Percentiles rank a stretch among this genome's conserved stretches.
Conservation (phyloP, 2,888 invertebrate genomes). For the Cephus spinipes region DNA sequence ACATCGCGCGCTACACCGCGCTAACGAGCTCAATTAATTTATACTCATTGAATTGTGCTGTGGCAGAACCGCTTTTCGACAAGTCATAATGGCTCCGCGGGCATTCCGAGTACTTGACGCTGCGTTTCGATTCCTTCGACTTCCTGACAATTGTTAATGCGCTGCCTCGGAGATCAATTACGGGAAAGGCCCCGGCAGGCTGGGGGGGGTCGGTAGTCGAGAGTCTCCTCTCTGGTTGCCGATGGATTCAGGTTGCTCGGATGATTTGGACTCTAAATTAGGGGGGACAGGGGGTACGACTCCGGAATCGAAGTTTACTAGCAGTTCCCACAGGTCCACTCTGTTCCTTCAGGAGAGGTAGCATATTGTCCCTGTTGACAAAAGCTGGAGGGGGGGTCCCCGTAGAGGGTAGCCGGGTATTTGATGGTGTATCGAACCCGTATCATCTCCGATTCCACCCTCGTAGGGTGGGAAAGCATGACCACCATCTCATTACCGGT, state of each 20-base stretch:
- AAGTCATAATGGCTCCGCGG: conserved; percentile 44
- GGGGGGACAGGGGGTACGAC: neutral
- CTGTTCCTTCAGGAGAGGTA: conserved; percentile 42
- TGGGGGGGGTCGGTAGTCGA: neutral
- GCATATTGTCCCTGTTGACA: conserved; percentile 67
- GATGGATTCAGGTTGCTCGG: neutral
- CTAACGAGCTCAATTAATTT: conserved; percentile 59
- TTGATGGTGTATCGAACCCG: conserved; percentile 4
- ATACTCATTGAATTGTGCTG: conserved; percentile 46
- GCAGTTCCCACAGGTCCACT: conserved; percentile 63
- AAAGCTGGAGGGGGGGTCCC: conserved; percentile 59
- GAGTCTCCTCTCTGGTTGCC: neutral
- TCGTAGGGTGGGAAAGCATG: conserved; percentile 59
- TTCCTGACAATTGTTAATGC: neutral
- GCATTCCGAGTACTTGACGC: conserved; percentile 44
- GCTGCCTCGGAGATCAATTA: neutral
- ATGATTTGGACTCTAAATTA: neutral
- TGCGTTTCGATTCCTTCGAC: conserved; percentile 15
- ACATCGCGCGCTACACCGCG: conserved; percentile 2
- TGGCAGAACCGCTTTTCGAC: conserved; percentile 46
- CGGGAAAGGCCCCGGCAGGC: neutral
- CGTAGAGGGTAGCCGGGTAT: conserved; percentile 32
- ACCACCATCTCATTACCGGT: conserved; percentile 66
- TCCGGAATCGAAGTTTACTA: neutral
- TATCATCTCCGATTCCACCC: conserved; percentile 11